A percentile compares a stretch with the other conserved stretches of the same genome.
phyloP scores from a whole-genome alignment of 2,797 vertebrate species.

The Myotis myotis region DNA sequence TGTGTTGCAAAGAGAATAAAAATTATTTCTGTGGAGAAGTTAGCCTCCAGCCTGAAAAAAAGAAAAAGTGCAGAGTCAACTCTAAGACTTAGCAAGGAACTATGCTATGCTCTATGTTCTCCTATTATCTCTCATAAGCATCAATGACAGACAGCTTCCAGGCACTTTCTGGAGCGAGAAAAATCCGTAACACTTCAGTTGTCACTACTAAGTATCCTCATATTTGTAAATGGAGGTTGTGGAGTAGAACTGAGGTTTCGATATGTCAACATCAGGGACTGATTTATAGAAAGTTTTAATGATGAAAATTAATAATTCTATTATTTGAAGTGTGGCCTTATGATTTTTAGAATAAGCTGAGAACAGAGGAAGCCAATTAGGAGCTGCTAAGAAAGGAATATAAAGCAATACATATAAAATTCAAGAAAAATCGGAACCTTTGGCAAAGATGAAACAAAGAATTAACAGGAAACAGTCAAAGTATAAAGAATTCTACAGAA shows the following conservation, averaged over 20 bases:
- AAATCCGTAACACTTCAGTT: neutral
- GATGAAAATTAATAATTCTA: neutral
- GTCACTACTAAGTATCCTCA: neutral
- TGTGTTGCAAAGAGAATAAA: neutral
- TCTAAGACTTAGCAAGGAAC: neutral
- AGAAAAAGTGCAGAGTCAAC: neutral
- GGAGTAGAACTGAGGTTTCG: neutral
- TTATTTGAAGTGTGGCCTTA: neutral
- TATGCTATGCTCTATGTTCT: neutral
- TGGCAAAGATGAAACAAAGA: neutral
- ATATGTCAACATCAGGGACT: neutral
- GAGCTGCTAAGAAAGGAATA: neutral
- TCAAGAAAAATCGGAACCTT: neutral
- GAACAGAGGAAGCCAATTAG: neutral
- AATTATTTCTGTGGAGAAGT: neutral
- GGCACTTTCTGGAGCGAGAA: neutral
- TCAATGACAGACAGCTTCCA: neutral
- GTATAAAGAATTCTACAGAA: neutral
- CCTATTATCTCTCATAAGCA: neutral
- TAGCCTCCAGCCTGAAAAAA: neutral
- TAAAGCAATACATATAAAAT: neutral
- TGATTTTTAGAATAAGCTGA: neutral
- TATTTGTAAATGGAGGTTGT: neutral
- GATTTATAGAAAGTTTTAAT: neutral
- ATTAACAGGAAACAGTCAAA: neutral